Base-by-base conservation (phyloP, 1,140 invertebrate species). In the Neoseiulus cucumeris region DNA sequence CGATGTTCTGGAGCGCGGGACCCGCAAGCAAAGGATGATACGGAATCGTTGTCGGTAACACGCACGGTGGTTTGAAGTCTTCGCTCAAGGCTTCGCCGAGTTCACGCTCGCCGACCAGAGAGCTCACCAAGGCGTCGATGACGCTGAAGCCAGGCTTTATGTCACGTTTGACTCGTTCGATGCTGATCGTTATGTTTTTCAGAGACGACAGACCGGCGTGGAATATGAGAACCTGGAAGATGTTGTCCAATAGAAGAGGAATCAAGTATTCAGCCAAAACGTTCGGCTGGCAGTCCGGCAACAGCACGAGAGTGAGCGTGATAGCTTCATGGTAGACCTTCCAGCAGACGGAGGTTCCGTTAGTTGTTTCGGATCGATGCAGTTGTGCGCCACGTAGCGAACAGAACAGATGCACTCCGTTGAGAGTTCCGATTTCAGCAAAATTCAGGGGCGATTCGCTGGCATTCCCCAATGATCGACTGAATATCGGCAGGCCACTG, bases 331-430 rank as follows among this genome's bases (percentile, higher is more conserved):
- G 79, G 75, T 82, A 87, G 72, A 85, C 85, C 71, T 83, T 84
- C 87, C 87, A 89, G 44, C 82, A 78, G 65, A 88, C 75, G 30
- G 80, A 82, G 68, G 84, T 81, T 71, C 86, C 83, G 59, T 83
- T 79, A 45, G 83, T 83, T 55, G 80, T 74, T 0, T 85, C 84
- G 25, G 80, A 80, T 41, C 51, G 51, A 25, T 83, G 72, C 6
- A 89, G 72, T 69, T 81, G 76, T 42, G 85, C 79, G 42, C 82
- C 80, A 65, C 86, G 82, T 2, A 82, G 83, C 72, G 84, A 85
- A 0, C 85, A 80, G 76, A 87, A 89, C 81, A 89, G 85, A 69
- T 87, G 85, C n/a, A 88, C 82, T 6, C 85, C 86, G 79, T 87
- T 87, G 22, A 89, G 71, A 1, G 85, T 85, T n/a, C 85, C 86